Evolutionary conservation across 2,113 vertebrate species (phyloP), one percentile per base, ranked within the genome.

Genomic region (Poicephalus gulielmi): DNA sequence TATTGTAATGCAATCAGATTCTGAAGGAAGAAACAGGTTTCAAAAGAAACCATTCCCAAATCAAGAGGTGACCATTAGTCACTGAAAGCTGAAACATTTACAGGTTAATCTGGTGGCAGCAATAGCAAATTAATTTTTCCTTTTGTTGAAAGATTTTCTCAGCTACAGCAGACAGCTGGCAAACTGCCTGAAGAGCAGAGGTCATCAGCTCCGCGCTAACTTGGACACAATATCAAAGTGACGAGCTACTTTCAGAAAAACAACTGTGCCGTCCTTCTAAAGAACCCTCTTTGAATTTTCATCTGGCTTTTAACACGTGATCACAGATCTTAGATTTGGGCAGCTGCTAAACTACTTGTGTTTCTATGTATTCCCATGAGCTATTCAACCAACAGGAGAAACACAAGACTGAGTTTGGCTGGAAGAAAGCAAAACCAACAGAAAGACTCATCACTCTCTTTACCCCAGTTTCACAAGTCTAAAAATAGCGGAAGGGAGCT

Each of bases 401-500:
- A 16, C 1, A 4, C 18, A 79, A 64, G 60, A 70, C 60, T 63
- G 31, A 78, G 20, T 64, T 95, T 1, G 6, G 39, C 41, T 80
- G n/a, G 59, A 90, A 71, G 80, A 89, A 90, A 78, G 50, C 35
- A 94, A 69, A 95, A 77, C 22, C 88, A 95, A 92, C 69, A 70
- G 79, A 64, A 63, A 93, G 50, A 44, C 46, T 79, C 81, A 88
- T 92, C 74, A 50, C 3, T 19, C 43, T 47, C 30, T 83, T 69
- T 68, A 94, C 16, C 70, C 39, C 66, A 87, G 84, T 94, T 96
- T 94, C 80, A 75, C 33, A 82, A 44, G 33, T 74, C 66, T 52
- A 94, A 86, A 92, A 91, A 92, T 64, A 96, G 86, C 60, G 71
- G 73, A 75, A 77, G 35, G 50, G 69, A 94, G 62, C 60, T 80